These are phyloP conservation scores for Caenorhabditis sinica DNA, from an alignment of 2,888 invertebrate genomes.

Conservation along the genomic window DNA sequence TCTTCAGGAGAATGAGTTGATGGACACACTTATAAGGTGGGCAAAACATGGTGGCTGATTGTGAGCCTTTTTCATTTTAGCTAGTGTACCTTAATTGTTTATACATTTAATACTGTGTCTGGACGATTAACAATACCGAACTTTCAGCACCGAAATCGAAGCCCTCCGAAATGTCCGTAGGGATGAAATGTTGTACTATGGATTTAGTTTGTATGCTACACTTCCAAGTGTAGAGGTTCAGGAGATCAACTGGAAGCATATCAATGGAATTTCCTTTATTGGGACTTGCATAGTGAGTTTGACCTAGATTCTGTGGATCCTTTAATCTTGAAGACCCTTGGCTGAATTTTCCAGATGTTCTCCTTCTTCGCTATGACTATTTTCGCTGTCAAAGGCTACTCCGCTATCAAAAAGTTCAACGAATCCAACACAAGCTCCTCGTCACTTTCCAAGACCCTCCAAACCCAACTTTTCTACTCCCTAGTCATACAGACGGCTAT, in stretches of 20 bases:
- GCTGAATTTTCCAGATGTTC: conserved; percentile 2
- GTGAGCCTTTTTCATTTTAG: too few relatives aligned
- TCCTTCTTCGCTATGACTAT: conserved; percentile 18
- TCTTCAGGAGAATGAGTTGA: background rate
- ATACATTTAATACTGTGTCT: too few relatives aligned
- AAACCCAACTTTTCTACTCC: conserved; percentile 21
- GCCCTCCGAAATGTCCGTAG: background rate
- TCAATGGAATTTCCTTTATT: conserved; percentile 13
- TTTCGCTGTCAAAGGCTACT: conserved; percentile 10
- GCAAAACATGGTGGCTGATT: too few relatives aligned
- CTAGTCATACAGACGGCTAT: background rate
- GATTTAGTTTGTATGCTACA: conserved; percentile 18
- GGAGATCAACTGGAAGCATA: conserved; percentile 7
- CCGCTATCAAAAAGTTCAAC: background rate
- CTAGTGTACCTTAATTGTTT: too few relatives aligned
- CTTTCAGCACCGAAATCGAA: conserved; percentile 12
- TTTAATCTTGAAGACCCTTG: too few relatives aligned
- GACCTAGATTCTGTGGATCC: background rate
- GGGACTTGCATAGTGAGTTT: conserved; percentile 12
- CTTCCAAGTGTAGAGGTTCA: conserved; percentile 7
- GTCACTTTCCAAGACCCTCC: background rate
- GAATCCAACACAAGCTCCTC: background rate
- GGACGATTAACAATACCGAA: too few relatives aligned
- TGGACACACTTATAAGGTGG: conserved; percentile 8
- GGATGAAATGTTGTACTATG: conserved; percentile 7